Conservation (phyloP, 2,113 vertebrate genomes). For the Setophaga kirtlandii region DNA sequence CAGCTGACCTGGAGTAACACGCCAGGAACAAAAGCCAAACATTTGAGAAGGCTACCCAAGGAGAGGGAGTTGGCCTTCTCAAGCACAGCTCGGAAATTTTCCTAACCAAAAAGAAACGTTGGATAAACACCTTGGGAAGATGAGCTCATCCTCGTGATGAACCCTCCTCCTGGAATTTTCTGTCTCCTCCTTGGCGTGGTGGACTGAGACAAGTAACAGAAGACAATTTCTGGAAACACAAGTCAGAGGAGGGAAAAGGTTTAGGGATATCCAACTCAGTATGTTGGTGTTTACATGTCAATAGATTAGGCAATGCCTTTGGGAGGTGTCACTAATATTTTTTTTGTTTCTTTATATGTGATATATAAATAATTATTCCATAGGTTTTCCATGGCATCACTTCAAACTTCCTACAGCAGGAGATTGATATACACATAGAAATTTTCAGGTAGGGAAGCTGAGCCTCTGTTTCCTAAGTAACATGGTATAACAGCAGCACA, state of each 20-base stretch:
- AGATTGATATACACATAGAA: neutral
- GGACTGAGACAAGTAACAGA: neutral
- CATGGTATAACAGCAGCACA: neutral
- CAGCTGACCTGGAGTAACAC: neutral
- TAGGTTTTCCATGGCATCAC: neutral
- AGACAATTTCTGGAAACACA: neutral
- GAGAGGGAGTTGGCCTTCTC: neutral
- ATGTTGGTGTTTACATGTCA: neutral
- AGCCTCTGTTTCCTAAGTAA: neutral
- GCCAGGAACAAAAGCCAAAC: neutral
- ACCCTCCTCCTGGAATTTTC: neutral
- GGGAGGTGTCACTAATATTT: accelerated
- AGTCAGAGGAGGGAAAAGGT: neutral
- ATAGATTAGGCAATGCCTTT: neutral
- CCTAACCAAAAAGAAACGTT: neutral
- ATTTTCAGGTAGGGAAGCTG: neutral
- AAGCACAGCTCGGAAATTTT: neutral
- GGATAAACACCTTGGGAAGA: neutral
- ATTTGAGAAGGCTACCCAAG: neutral
- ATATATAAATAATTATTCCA: neutral
- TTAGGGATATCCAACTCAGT: neutral
- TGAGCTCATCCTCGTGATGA: neutral
- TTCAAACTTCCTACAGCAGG: neutral
- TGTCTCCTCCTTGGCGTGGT: neutral
- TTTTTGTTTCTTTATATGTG: neutral